phyloP scores from a whole-genome alignment of 2,113 vertebrate species.

The Rhinogobius similis region DNA sequence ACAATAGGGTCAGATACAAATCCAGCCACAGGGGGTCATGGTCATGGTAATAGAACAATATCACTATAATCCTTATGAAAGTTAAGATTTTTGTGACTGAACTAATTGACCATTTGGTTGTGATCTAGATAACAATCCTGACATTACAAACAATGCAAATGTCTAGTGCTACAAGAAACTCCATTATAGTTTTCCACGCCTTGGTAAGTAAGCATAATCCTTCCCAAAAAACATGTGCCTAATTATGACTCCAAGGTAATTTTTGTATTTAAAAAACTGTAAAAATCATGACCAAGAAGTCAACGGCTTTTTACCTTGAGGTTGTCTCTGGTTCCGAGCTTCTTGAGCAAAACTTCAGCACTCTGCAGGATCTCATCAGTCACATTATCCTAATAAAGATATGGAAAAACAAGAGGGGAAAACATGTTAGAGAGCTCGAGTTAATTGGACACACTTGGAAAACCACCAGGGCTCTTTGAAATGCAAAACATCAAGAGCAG shows the following conservation, averaged over 20 bases:
- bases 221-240: neutral
- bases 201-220: neutral
- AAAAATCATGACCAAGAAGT: neutral
- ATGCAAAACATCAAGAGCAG: constrained; percentile 57
- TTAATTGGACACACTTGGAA: constrained; percentile 74
- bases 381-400: constrained; percentile 66
- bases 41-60: no score
- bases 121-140: neutral
- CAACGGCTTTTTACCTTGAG: constrained; percentile 81
- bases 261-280: neutral
- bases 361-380: constrained; percentile 63
- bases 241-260: constrained; percentile 10
- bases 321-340: constrained; percentile 87
- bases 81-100: neutral
- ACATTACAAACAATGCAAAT: no score
- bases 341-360: constrained; percentile 80
- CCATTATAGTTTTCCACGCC: neutral
- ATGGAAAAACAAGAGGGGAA: constrained; percentile 20
- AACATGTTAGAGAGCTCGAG: constrained; percentile 37
- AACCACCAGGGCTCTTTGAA: constrained; percentile 62
- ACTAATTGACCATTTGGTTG: neutral
- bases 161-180: neutral
- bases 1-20: no score
- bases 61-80: no score
- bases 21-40: no score